Evolutionary conservation across 2,797 vertebrate species (phyloP), one percentile per base, ranked within the genome.

Genomic region (Geotrypetes seraphini): DNA sequence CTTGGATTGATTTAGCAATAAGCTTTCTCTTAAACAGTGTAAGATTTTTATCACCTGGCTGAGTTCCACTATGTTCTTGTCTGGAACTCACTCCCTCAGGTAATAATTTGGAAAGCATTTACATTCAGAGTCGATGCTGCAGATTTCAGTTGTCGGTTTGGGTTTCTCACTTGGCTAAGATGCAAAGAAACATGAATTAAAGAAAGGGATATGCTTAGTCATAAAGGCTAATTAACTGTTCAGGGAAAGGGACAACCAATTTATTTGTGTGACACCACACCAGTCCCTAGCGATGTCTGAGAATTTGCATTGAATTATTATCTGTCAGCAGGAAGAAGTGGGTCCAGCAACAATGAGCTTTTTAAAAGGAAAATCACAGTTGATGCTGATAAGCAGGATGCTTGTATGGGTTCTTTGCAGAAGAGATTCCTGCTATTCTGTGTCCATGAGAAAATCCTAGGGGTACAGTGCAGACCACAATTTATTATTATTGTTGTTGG

Each of bases 41-140:
- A 54, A 68, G 57, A 55, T 52, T 60, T 50, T 53, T 37, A 38
- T 61, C 31, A 1, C 48, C 52, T 66, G 65, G 64, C 67, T n/a
- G 1, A 1, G 4, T 23, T 54, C 53, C 57, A 55, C 33, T 3
- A 31, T 1, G 1, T 16, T 53, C 63, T 4, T 47, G 55, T 64
- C 53, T 36, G 50, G 66, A 53, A 57, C 25, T 3, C 4, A 37
- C 23, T 70, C 66, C 58, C 60, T 31, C 62, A 60, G 60, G 57
- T 66, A 44, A 59, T 73, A 51, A 50, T 62, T 40, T 25, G 39
- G 50, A 46, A 53, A 68, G 49, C 32, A 36, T 28, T 53, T 21
- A 45, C 51, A 63, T 49, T 46, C 59, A 61, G 66, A 64, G n/a
- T 51, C 14, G 2, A 53, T 58, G 60, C 63, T 39, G 58, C 43